Base-by-base conservation (phyloP, 2,797 vertebrate genomes). In the Aplochiton taeniatus region DNA sequence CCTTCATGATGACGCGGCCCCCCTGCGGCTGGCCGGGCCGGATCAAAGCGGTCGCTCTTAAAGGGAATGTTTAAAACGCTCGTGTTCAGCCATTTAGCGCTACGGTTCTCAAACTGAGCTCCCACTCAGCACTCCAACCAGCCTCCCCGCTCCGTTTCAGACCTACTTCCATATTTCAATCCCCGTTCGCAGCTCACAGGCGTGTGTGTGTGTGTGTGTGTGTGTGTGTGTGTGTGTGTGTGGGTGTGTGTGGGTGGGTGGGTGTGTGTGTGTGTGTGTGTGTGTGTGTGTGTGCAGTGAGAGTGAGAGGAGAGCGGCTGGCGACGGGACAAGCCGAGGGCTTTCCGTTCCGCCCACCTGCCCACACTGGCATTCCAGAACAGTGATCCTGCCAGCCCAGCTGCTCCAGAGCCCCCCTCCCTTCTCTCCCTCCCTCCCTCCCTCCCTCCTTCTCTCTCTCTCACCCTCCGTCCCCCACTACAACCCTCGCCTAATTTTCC, bases 31-130 rank as follows among this genome's bases (percentile, higher is more conserved):
- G 61, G 48, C 74, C 73, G 31, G 1, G 54, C 53, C 42, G 46
- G 75, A 87, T 90, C 85, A 89, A 88, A 88, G 87, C 59, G 0
- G 16, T 6, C 31, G 1, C 52, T 83, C 75, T 85, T 67, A 78
- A 85, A 88, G 82, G 73, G 85, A 88, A 89, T 82, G 73, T 71
- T 75, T 78, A 80, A 31, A 87, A 65, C 45, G 16, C 48, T 80
- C 49, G 63, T 69, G 73, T 78, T 79, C 63, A 61, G 58, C 77
- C 76, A 66, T 80, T 77, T 71, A 72, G 63, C 79, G 66, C 31
- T 31, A 31, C 63, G 63, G 65, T 72, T 72, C 71, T 65, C 80
- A 67, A 77, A 65, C 79, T 63, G 59, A 54, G 67, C 69, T 78
- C 64, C 58, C 13, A 61, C 56, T 69, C 76, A 52, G 41, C 67